A percentile compares a stretch with the other conserved stretches of the same genome.
phyloP scores from a whole-genome alignment of 1,140 invertebrate genomes.

The Maniola jurtina region DNA sequence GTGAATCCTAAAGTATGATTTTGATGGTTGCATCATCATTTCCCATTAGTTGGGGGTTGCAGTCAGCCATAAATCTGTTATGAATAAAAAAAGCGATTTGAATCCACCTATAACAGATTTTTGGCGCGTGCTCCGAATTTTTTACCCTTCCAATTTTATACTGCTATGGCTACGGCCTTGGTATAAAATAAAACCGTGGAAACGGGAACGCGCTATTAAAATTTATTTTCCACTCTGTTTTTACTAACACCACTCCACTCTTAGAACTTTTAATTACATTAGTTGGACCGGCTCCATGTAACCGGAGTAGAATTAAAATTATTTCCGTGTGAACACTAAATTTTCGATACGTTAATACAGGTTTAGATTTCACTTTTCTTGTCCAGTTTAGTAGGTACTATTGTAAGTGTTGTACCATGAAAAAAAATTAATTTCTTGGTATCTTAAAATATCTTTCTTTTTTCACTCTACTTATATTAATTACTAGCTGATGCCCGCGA shows the following conservation, averaged over 20 bases:
- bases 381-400: not conserved
- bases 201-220: constrained; percentile 26
- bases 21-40: too few species aligned
- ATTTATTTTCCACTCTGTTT: constrained; percentile 28
- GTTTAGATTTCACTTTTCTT: not conserved
- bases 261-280: constrained; percentile 33
- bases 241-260: constrained; percentile 28
- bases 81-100: not conserved
- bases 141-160: constrained; percentile 22
- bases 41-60: too few species aligned
- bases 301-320: constrained; percentile 17
- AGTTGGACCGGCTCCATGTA: constrained; percentile 24
- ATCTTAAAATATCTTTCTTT: too few species aligned
- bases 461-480: too few species aligned
- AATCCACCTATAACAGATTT: constrained; percentile 2
- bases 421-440: too few species aligned
- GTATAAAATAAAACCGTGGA: constrained; percentile 22
- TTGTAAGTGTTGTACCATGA: not conserved
- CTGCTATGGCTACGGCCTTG: constrained; percentile 5
- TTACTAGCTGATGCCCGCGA: too few species aligned
- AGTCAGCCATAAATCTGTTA: not conserved
- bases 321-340: not conserved
- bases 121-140: constrained; percentile 7
- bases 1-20: too few species aligned
- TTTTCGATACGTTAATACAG: not conserved